phyloP scores from a whole-genome alignment of 2,797 vertebrate genomes.

The Pteronotus mesoamericanus region DNA sequence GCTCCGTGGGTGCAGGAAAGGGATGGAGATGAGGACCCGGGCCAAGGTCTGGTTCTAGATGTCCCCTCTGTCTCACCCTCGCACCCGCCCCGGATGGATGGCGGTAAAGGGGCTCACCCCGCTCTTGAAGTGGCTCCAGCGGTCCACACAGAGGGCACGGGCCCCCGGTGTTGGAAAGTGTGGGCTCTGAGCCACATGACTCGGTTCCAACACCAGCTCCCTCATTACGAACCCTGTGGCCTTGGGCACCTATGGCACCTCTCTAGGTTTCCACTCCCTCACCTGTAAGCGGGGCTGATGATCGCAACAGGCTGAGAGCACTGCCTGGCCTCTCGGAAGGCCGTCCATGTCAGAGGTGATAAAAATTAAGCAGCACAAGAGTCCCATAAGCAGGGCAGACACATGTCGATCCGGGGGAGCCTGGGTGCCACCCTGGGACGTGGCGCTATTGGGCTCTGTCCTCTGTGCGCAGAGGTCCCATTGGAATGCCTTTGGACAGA shows the following conservation, averaged over 20 bases:
- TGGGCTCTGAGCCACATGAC: neutral
- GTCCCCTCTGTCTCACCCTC: neutral
- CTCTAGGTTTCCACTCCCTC: neutral
- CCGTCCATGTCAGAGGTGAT: fast-evolving
- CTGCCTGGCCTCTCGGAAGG: neutral
- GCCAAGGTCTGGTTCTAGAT: neutral
- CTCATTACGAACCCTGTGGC: neutral
- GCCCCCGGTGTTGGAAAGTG: neutral
- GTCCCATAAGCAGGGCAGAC: neutral
- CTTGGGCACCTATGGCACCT: neutral
- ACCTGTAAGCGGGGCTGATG: neutral
- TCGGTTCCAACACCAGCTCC: neutral
- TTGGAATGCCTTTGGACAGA: neutral
- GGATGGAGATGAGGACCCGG: neutral
- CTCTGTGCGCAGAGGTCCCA: too few species aligned
- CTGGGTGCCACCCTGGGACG: neutral
- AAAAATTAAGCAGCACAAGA: neutral
- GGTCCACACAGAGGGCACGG: neutral
- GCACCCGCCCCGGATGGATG: neutral
- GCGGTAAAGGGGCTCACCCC: neutral
- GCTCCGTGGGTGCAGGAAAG: neutral
- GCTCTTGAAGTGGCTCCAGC: neutral
- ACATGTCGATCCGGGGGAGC: neutral
- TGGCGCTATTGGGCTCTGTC: neutral
- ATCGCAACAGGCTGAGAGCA: neutral